These are phyloP conservation scores for Hydropotes inermis DNA, from an alignment of 2,113 vertebrate species.

Conservation along the genomic window DNA sequence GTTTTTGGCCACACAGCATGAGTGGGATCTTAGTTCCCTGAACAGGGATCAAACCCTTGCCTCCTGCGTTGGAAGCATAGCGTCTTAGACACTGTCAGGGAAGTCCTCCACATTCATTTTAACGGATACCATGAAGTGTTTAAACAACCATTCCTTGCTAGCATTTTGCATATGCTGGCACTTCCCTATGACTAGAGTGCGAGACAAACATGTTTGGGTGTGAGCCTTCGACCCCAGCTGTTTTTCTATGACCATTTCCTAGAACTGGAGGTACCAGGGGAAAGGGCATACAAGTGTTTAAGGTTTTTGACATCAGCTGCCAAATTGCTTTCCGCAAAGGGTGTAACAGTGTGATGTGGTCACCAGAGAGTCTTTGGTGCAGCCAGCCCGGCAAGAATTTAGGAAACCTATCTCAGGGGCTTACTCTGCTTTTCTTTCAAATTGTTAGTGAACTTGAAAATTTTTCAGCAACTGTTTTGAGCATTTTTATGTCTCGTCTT, in stretches of 20 bases:
- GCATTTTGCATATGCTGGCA: not conserved
- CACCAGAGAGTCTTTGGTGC: not conserved
- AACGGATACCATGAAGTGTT: not conserved
- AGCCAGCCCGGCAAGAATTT: not conserved
- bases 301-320: not conserved
- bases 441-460: not conserved
- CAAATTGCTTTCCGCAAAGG: not conserved
- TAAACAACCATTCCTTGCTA: too few relatives aligned
- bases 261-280: not conserved
- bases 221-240: constrained; percentile 16
- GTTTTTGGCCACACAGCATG: not conserved
- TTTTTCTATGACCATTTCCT: not conserved
- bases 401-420: not conserved
- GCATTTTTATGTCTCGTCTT: not conserved
- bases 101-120: not conserved
- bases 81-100: not conserved
- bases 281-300: not conserved
- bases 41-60: not conserved
- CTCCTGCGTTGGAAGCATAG: not conserved
- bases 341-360: not conserved
- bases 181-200: not conserved
- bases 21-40: not conserved
- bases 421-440: not conserved
- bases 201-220: not conserved
- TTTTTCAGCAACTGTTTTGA: not conserved